phyloP scores from a whole-genome alignment of 2,888 invertebrate genomes.

The Andrena camellia region DNA sequence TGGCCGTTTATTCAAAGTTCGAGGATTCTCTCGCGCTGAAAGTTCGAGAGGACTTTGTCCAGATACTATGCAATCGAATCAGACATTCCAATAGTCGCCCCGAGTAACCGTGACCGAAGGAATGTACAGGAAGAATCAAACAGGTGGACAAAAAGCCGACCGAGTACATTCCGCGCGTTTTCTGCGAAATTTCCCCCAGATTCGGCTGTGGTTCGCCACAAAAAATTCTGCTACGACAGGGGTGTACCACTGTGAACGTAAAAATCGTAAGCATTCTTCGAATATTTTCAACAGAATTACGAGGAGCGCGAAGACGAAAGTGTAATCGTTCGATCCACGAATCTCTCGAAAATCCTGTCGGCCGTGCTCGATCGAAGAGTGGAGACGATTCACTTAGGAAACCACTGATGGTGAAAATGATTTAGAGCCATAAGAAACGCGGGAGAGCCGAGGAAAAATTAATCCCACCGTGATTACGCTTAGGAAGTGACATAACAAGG shows the following conservation, averaged over 20 bases:
- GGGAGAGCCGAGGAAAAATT: neutral
- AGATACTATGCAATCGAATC: neutral
- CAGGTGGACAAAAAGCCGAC: slow-evolving; percentile 58
- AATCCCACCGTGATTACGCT: slow-evolving; percentile 21
- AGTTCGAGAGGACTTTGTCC: neutral
- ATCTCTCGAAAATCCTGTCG: neutral
- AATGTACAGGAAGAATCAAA: slow-evolving; percentile 63
- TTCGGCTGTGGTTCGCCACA: neutral
- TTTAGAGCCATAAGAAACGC: neutral
- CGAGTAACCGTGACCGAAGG: slow-evolving; percentile 30
- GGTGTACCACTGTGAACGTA: neutral
- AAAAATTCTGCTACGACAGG: neutral
- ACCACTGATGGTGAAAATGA: neutral
- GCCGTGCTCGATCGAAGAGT: no score
- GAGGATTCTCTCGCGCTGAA: neutral
- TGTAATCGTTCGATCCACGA: slow-evolving; percentile 44
- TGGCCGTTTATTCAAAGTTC: neutral
- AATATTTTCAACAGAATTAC: neutral
- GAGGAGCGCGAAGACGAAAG: neutral
- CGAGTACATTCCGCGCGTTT: neutral
- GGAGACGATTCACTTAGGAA: neutral
- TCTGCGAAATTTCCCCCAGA: neutral
- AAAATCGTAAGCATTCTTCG: slow-evolving; percentile 34
- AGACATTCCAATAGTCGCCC: neutral
- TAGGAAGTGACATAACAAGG: slow-evolving; percentile 17